Conservation (phyloP, 2,797 vertebrate genomes). For the Falco novaeseelandiae region DNA sequence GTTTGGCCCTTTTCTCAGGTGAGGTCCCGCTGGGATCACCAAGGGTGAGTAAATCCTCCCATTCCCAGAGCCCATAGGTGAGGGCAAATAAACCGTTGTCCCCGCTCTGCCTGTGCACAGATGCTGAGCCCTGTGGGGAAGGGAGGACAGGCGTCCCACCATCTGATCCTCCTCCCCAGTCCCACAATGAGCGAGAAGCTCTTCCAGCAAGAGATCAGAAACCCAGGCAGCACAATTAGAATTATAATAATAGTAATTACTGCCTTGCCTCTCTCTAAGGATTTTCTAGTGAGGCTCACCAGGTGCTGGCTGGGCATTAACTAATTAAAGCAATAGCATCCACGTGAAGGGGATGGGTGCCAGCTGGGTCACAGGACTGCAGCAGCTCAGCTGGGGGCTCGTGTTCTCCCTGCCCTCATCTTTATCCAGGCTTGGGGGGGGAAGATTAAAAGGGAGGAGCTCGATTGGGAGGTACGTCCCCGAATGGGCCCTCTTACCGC, state of each 20-base stretch:
- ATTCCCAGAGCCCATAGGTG: background rate
- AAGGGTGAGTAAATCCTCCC: background rate
- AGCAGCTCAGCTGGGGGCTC: accelerated
- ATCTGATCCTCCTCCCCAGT: background rate
- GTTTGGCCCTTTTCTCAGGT: background rate
- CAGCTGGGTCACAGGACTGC: background rate
- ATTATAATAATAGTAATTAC: conserved; percentile 28
- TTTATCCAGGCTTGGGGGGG: background rate
- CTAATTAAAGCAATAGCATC: background rate
- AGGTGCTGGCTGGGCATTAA: background rate
- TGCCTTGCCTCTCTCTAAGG: conserved; percentile 24
- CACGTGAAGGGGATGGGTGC: background rate
- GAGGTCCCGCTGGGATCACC: background rate
- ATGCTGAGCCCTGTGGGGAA: background rate
- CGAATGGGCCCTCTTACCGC: background rate
- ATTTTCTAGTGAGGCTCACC: background rate
- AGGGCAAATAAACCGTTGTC: accelerated
- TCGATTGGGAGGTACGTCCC: background rate
- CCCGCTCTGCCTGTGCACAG: accelerated
- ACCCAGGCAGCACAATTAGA: background rate
- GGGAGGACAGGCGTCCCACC: background rate
- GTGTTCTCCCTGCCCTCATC: background rate
- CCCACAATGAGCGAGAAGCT: accelerated
- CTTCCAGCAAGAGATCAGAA: background rate
- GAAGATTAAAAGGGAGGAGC: background rate